Percentiles rank a stretch among this genome's conserved stretches.
phyloP scores from a whole-genome alignment of 2,888 invertebrate genomes.

The Blera fallax region DNA sequence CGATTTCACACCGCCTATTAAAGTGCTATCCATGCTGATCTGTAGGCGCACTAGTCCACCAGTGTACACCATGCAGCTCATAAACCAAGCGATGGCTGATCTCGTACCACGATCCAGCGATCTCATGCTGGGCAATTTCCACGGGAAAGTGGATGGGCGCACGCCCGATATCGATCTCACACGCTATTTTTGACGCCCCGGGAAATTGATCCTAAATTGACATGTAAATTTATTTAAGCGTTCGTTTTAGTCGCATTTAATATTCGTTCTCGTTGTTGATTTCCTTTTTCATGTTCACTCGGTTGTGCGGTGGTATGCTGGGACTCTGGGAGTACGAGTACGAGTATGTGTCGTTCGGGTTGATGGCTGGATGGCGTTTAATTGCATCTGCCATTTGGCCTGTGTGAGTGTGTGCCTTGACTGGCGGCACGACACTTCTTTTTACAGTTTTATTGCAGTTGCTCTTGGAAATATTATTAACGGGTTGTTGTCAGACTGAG shows the following conservation, averaged over 20 bases:
- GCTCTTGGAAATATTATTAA: constrained; percentile 3
- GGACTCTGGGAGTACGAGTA: too few species aligned
- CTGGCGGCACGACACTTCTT: constrained; percentile 28
- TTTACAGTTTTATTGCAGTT: constrained; percentile 21
- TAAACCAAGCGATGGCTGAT: constrained; percentile 45
- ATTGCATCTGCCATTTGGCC: constrained; percentile 49
- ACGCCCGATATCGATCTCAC: constrained; percentile 72
- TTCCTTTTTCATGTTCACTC: not conserved
- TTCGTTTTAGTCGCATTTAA: constrained; percentile 62
- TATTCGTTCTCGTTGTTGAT: constrained; percentile 45
- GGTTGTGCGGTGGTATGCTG: not conserved
- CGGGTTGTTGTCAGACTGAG: constrained; percentile 10
- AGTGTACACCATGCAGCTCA: constrained; percentile 12
- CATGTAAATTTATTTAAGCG: constrained; percentile 73
- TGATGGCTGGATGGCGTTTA: constrained; percentile 40
- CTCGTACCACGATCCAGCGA: constrained; percentile 37
- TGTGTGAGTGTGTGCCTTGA: constrained; percentile 22
- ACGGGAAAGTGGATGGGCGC: constrained; percentile 54
- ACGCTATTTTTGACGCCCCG: constrained; percentile 69
- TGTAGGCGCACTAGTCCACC: constrained; percentile 13
- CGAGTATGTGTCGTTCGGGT: not conserved
- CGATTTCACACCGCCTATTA: constrained; percentile 54
- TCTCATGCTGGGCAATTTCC: constrained; percentile 60
- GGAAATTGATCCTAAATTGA: constrained; percentile 74
- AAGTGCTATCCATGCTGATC: constrained; percentile 36